Conservation (phyloP, 2,888 invertebrate genomes). For the Operophtera brumata region DNA sequence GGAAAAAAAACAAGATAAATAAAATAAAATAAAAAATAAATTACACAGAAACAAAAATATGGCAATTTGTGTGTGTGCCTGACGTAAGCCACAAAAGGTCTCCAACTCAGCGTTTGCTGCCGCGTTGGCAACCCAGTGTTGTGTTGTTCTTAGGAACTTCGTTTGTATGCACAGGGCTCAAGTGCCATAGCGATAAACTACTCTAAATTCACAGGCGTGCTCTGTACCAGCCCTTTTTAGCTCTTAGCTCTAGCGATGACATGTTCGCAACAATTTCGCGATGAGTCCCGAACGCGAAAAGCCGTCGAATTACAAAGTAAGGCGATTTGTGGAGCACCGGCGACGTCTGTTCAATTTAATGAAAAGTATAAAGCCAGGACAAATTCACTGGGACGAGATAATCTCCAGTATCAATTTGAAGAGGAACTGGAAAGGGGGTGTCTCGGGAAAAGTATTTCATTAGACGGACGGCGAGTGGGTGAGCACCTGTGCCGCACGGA, state of each 20-base stretch:
- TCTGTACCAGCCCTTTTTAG: not conserved
- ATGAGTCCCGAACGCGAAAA: slow-evolving; percentile 26
- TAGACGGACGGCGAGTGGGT: slow-evolving; percentile 43
- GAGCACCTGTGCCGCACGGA: slow-evolving; percentile 33
- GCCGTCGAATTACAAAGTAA: slow-evolving; percentile 44
- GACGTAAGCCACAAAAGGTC: too few species aligned
- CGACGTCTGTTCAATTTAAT: slow-evolving; percentile 66
- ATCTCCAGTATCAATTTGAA: slow-evolving; percentile 75
- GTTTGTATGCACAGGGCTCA: too few species aligned
- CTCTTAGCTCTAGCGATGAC: slow-evolving; percentile 2
- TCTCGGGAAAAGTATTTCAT: slow-evolving; percentile 73
- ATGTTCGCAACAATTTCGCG: slow-evolving; percentile 24
- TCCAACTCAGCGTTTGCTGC: too few species aligned
- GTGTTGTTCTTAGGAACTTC: too few species aligned
- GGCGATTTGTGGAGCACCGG: slow-evolving; percentile 49
- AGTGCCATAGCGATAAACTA: too few species aligned
- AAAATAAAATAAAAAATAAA: too few species aligned
- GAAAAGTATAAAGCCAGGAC: slow-evolving; percentile 66
- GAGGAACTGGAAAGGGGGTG: slow-evolving; percentile 48
- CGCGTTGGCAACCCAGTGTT: too few species aligned
- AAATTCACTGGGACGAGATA: slow-evolving; percentile 64
- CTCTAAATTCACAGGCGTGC: too few species aligned
- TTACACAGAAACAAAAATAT: too few species aligned
- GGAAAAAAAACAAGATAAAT: too few species aligned
- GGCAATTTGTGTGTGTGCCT: too few species aligned